Conservation (phyloP, 2,797 vertebrate genomes). For the Kryptolebias ocellatus region DNA sequence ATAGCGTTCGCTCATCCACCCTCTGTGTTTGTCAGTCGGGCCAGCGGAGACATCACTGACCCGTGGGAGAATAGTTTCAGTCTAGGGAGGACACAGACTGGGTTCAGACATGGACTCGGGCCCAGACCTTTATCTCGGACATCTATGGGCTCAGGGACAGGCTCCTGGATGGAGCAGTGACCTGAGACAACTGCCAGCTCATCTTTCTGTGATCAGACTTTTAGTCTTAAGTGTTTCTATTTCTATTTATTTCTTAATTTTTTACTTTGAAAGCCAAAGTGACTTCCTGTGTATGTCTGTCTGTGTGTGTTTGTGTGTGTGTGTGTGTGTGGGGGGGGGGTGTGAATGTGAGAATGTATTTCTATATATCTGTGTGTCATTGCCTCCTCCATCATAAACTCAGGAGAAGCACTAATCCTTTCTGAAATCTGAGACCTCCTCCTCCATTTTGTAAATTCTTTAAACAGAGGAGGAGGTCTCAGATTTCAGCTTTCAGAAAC, state of each 20-base stretch:
- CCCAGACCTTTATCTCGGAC: slow-evolving; percentile 35
- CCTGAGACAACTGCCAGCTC: not conserved
- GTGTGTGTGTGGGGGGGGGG: no score
- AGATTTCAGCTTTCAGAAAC: no score
- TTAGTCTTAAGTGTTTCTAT: slow-evolving; percentile 39
- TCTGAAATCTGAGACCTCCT: no score
- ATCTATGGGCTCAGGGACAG: slow-evolving; percentile 26
- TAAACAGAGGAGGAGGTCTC: no score
- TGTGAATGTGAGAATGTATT: not conserved
- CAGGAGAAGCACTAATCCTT: not conserved
- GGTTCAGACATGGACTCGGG: slow-evolving; percentile 13
- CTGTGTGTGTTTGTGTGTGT: not conserved
- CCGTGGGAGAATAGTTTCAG: slow-evolving; percentile 10
- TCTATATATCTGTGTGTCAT: no score
- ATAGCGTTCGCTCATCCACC: slow-evolving; percentile 76
- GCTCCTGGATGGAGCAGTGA: slow-evolving; percentile 39
- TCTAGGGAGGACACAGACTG: slow-evolving; percentile 53
- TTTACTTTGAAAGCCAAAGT: slow-evolving; percentile 71
- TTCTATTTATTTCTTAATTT: slow-evolving; percentile 44
- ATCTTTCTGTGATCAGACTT: slow-evolving; percentile 27
- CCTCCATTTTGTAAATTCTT: no score
- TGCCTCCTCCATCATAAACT: not conserved
- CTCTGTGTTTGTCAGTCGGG: slow-evolving; percentile 84
- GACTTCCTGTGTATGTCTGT: slow-evolving; percentile 13
- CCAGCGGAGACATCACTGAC: slow-evolving; percentile 77